Evolutionary conservation across 2,888 invertebrate species (phyloP).

Genomic region (Drosophila pseudotalamancana): DNA sequence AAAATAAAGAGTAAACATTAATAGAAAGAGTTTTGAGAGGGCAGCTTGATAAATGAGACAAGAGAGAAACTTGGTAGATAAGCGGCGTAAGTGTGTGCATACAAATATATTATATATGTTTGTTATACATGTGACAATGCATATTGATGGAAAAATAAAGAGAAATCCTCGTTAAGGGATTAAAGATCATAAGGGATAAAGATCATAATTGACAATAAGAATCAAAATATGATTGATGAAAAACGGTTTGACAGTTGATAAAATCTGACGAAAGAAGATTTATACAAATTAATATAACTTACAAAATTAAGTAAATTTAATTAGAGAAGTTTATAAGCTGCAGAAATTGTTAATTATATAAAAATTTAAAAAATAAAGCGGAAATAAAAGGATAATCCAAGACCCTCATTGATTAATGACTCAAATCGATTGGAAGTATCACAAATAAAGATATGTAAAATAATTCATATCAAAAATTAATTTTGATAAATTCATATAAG

Average conservation of each 20-base stretch:
- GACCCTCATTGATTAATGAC: slow-evolving; percentile 33
- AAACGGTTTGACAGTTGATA: not conserved
- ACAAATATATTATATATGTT: slow-evolving; percentile 2
- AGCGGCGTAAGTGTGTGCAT: not conserved
- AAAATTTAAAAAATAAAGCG: too few relatives aligned
- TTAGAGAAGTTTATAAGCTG: too few relatives aligned
- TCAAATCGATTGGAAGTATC: not conserved
- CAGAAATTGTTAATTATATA: too few relatives aligned
- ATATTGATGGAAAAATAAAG: too few relatives aligned
- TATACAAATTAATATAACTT: too few relatives aligned
- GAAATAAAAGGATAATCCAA: too few relatives aligned
- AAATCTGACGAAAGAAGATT: not conserved
- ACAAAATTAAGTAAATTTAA: too few relatives aligned
- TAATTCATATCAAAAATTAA: too few relatives aligned
- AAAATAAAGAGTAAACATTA: slow-evolving; percentile 2
- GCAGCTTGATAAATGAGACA: slow-evolving; percentile 1
- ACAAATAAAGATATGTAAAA: not conserved
- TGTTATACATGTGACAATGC: too few relatives aligned
- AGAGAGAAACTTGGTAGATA: not conserved
- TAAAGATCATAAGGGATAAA: not conserved
- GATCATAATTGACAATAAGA: too few relatives aligned
- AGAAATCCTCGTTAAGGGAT: not conserved
- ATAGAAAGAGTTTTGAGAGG: slow-evolving; percentile 1
- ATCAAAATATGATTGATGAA: too few relatives aligned
- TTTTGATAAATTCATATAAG: too few relatives aligned